A percentile compares a stretch with the other conserved stretches of the same genome.
These are phyloP conservation scores for Metopia argyrocephala DNA, from an alignment of 2,888 invertebrate genomes.

Conservation along the genomic window DNA sequence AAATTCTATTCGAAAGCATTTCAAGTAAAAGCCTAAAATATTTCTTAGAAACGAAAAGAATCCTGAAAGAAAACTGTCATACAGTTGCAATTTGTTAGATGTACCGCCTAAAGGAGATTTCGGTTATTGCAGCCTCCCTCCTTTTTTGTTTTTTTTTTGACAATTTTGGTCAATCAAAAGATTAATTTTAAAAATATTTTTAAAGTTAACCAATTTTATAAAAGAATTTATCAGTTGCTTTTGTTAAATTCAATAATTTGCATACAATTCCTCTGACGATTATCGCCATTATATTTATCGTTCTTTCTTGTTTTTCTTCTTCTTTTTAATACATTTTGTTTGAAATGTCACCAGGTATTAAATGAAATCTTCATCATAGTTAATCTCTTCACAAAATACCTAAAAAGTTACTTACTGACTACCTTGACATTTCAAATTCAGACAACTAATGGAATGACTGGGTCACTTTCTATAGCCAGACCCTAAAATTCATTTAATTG, in stretches of 20 bases:
- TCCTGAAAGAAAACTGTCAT: too few relatives aligned
- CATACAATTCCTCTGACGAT: slow-evolving; percentile 21
- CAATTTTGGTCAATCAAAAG: not conserved
- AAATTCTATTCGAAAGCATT: too few relatives aligned
- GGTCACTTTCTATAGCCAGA: slow-evolving; percentile 28
- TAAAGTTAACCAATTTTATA: slow-evolving; percentile 30
- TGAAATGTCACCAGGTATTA: slow-evolving; percentile 58
- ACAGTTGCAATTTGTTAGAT: not conserved
- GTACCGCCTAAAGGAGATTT: not conserved
- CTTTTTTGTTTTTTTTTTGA: not conserved
- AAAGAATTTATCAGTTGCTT: slow-evolving; percentile 19
- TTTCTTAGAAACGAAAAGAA: too few relatives aligned
- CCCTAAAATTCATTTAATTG: slow-evolving; percentile 61
- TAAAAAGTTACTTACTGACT: slow-evolving; percentile 43
- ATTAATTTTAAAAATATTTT: slow-evolving; percentile 7
- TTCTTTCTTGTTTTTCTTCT: slow-evolving; percentile 16
- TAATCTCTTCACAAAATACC: slow-evolving; percentile 48
- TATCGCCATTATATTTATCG: not conserved
- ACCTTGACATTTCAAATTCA: slow-evolving; percentile 52
- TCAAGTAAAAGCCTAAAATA: too few relatives aligned
- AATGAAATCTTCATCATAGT: slow-evolving; percentile 61
- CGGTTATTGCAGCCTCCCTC: too few relatives aligned
- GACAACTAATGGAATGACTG: slow-evolving; percentile 1
- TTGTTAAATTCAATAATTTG: slow-evolving; percentile 27
- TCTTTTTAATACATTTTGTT: slow-evolving; percentile 23